phyloP scores from a whole-genome alignment of 2,888 invertebrate genomes.

The Dysmachus trigonus region DNA sequence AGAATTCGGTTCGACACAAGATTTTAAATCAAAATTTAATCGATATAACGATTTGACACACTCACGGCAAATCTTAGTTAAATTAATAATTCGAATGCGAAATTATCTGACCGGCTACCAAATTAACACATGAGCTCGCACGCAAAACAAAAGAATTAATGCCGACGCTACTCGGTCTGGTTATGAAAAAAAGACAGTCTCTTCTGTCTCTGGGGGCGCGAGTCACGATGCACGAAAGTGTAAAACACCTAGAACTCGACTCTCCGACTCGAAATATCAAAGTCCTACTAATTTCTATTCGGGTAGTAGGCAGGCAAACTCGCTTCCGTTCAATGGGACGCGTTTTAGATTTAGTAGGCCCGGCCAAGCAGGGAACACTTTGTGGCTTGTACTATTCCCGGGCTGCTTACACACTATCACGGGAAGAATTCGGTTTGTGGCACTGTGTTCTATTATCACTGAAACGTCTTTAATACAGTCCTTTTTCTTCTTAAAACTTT shows the following conservation, averaged over 20 bases:
- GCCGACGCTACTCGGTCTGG: slow-evolving; percentile 11
- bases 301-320: background rate
- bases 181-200: background rate
- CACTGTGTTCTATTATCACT: background rate
- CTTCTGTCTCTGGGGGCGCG: background rate
- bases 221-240: background rate
- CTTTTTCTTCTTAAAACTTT: background rate
- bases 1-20: background rate
- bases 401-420: background rate
- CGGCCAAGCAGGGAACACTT: background rate
- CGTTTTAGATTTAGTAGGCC: background rate
- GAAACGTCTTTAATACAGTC: background rate
- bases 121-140: background rate
- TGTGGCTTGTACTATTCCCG: background rate
- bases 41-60: slow-evolving; percentile 19
- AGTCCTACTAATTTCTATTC: background rate
- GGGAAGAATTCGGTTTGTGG: background rate
- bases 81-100: background rate
- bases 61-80: background rate
- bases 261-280: background rate
- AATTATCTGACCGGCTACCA: background rate
- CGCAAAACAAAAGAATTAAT: slow-evolving; percentile 19
- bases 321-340: background rate
- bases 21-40: slow-evolving; percentile 8
- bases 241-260: slow-evolving; percentile 10